These are phyloP conservation scores for Calidris pugnax DNA, from an alignment of 2,113 vertebrate genomes.

Conservation along the genomic window DNA sequence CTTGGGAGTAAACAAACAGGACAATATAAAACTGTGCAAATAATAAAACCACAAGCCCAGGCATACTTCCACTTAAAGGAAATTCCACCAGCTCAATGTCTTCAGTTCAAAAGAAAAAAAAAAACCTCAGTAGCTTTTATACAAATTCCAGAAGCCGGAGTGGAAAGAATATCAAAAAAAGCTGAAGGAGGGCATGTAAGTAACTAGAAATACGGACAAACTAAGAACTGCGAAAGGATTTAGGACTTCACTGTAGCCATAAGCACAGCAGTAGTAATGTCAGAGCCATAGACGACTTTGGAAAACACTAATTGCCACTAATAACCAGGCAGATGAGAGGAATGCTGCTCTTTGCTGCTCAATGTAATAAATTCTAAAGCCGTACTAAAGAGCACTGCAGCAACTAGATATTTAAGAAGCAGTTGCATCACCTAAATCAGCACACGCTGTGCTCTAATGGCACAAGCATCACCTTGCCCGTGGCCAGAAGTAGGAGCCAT, in stretches of 20 bases:
- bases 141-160: conserved; percentile 66
- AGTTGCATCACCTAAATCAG: background rate
- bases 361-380: background rate
- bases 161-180: conserved; percentile 63
- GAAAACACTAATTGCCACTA: background rate
- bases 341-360: background rate
- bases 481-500: background rate
- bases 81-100: conserved; percentile 65
- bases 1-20: conserved; percentile 67
- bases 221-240: conserved; percentile 42
- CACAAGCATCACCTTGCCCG: background rate
- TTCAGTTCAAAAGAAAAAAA: conserved; percentile 68
- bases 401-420: background rate
- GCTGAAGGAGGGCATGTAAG: conserved; percentile 11
- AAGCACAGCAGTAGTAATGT: background rate
- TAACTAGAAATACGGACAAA: conserved; percentile 48
- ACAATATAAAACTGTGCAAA: conserved; percentile 67
- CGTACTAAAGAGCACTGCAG: background rate
- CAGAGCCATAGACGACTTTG: background rate
- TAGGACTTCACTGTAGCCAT: conserved; percentile 1
- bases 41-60: conserved; percentile 66
- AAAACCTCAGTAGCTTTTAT: conserved; percentile 45
- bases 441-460: background rate
- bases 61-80: conserved; percentile 72
- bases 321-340: background rate